These are phyloP conservation scores for Flexamia atlantica DNA, from an alignment of 2,888 invertebrate genomes.

Conservation along the genomic window DNA sequence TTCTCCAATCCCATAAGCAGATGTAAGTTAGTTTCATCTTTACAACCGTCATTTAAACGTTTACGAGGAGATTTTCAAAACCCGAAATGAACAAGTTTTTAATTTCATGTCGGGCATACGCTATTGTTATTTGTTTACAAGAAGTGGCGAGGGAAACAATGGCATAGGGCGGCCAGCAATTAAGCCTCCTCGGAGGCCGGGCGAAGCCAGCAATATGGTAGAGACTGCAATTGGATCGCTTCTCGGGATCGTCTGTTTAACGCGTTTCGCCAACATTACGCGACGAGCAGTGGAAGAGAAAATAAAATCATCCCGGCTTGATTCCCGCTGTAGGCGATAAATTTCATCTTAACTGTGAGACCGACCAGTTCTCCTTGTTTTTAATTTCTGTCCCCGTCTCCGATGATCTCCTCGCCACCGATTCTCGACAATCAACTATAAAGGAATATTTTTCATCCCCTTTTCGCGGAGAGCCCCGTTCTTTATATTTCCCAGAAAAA, in stretches of 20 bases:
- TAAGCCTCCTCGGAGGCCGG: neutral
- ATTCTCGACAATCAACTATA: slow-evolving; percentile 68
- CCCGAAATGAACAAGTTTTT: neutral
- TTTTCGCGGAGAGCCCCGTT: slow-evolving; percentile 57
- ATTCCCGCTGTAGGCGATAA: slow-evolving; percentile 65
- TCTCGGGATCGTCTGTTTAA: slow-evolving; percentile 60
- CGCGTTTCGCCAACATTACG: slow-evolving; percentile 50
- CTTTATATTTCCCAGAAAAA: slow-evolving; percentile 63
- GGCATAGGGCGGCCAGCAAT: neutral
- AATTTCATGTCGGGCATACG: slow-evolving; percentile 1
- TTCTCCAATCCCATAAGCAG: no score
- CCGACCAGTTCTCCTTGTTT: slow-evolving; percentile 68
- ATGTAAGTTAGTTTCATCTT: no score
- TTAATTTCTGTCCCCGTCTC: slow-evolving; percentile 67
- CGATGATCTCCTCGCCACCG: slow-evolving; percentile 64
- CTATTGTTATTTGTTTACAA: slow-evolving; percentile 4
- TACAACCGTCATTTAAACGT: no score
- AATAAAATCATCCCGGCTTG: slow-evolving; percentile 68
- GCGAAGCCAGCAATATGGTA: slow-evolving; percentile 11
- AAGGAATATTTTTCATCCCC: slow-evolving; percentile 67
- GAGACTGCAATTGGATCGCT: slow-evolving; percentile 53
- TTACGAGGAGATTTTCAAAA: neutral
- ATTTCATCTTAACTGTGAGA: slow-evolving; percentile 67
- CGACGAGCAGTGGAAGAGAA: slow-evolving; percentile 65
- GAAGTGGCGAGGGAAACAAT: neutral